Conservation (phyloP, 2,888 invertebrate species). For the Tholera decimalis region DNA sequence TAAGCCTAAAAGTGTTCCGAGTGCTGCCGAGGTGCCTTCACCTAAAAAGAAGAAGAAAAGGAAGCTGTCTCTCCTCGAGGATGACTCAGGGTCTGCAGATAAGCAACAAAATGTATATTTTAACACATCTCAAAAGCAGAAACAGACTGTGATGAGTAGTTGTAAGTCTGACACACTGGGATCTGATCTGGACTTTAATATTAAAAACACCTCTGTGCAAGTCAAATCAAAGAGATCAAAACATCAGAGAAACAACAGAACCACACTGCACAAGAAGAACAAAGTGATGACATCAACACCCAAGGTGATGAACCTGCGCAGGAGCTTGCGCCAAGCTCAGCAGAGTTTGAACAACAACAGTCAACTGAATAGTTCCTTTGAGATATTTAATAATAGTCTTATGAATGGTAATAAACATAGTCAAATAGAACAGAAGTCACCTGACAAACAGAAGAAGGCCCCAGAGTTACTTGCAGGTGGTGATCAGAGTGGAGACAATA, state of each 20-base stretch:
- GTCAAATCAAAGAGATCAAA: conserved; percentile 77
- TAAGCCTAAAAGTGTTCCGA: conserved; percentile 72
- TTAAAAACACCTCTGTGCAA: conserved; percentile 78
- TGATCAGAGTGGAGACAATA: conserved; percentile 66
- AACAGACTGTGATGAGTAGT: conserved; percentile 69
- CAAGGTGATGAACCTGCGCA: conserved; percentile 75
- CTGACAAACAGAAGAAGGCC: conserved; percentile 60
- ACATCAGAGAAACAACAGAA: conserved; percentile 72
- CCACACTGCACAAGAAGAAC: conserved; percentile 77
- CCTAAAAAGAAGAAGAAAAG: conserved; percentile 82
- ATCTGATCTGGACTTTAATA: conserved; percentile 84
- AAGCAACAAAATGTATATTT: conserved; percentile 82
- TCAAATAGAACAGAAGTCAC: conserved; percentile 56
- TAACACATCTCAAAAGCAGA: conserved; percentile 75
- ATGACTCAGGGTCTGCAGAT: conserved; percentile 77
- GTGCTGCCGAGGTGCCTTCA: conserved; percentile 70
- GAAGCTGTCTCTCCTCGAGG: conserved; percentile 80
- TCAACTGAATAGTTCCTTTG: conserved; percentile 79
- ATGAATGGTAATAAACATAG: conserved; percentile 71
- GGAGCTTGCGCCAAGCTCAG: conserved; percentile 81
- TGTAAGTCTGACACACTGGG: conserved; percentile 77
- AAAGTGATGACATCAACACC: conserved; percentile 85
- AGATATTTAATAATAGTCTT: conserved; percentile 70
- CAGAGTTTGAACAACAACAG: conserved; percentile 74
- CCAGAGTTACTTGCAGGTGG: conserved; percentile 64